Evolutionary conservation across 1,140 invertebrate genomes (phyloP), one percentile per base, ranked within the genome.

Genomic region (Drosophila novamexicana): DNA sequence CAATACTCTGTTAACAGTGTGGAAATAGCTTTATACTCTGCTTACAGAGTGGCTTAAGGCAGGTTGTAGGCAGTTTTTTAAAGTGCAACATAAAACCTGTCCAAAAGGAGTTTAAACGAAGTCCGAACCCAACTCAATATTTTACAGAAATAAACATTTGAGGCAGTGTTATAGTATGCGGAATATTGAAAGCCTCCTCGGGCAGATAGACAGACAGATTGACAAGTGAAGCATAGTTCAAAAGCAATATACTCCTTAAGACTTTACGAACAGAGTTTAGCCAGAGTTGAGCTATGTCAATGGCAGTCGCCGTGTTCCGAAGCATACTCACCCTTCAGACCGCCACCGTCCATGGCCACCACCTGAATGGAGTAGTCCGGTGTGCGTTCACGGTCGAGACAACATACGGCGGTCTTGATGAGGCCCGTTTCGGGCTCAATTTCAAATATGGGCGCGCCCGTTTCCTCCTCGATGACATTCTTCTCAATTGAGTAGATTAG

Each of bases 351-450:
- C 81, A 94, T 94, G 39, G 94, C 94, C 37, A 95, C 94, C 52
- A 95, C 94, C 92, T 95, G 95, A 58, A 96, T 95, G 22, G 93
- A 94, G 84, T 95, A 96, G 78, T 95, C 94, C 10, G 95, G 95
- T 3, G 95, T 95, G 39, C 94, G 95, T 85, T 95, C 94, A 59
- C 95, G 93, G 90, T 95, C 94, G 40, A 95, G 91, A 81, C 95
- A 95, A 65, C 94, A 95, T 7, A 95, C 94, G 6, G 94, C 94
- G 10, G 95, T 95, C 65, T 94, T 95, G 54, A 95, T 95, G 50
- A 95, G 94, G 6, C 95, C 95, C 34, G 94, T 95, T 61, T 95
- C 94, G 14, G 94, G 93, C 69, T 95, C 94, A 65, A 95, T 95
- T 84, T 94, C 94, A 82, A 95, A 95, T 68, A 95, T 95, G 58